Percentiles rank a stretch among this genome's conserved stretches.
Evolutionary conservation across 2,113 vertebrate species (phyloP).

Genomic region (Serinus canaria): DNA sequence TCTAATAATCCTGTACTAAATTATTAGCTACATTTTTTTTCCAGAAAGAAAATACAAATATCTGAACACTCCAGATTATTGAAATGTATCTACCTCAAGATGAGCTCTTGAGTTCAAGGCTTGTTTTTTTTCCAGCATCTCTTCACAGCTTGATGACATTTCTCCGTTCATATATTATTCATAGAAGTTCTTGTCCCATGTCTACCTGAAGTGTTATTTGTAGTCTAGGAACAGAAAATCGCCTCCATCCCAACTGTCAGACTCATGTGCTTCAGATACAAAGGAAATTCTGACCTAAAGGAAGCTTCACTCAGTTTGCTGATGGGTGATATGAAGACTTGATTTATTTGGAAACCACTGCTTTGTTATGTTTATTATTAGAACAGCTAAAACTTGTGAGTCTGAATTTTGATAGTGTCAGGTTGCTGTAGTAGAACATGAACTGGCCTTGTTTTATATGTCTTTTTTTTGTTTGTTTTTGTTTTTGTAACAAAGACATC

Average conservation of each 20-base stretch:
- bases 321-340: neutral
- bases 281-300: neutral
- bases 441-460: neutral
- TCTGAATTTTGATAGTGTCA: neutral
- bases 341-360: neutral
- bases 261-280: neutral
- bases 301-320: neutral
- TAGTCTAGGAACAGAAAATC: neutral
- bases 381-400: neutral
- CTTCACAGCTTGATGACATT: neutral
- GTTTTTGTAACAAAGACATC: neutral
- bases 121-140: neutral
- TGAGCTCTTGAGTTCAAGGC: neutral
- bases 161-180: conserved; percentile 7
- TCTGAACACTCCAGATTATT: neutral
- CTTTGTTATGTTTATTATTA: neutral
- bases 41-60: neutral
- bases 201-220: neutral
- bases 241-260: neutral
- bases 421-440: neutral
- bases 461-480: neutral
- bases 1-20: neutral
- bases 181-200: neutral
- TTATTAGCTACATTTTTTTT: neutral
- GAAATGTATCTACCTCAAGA: neutral